Evolutionary conservation across 2,113 vertebrate species (phyloP), one percentile per base, ranked within the genome.

Genomic region (Oxyura jamaicensis): DNA sequence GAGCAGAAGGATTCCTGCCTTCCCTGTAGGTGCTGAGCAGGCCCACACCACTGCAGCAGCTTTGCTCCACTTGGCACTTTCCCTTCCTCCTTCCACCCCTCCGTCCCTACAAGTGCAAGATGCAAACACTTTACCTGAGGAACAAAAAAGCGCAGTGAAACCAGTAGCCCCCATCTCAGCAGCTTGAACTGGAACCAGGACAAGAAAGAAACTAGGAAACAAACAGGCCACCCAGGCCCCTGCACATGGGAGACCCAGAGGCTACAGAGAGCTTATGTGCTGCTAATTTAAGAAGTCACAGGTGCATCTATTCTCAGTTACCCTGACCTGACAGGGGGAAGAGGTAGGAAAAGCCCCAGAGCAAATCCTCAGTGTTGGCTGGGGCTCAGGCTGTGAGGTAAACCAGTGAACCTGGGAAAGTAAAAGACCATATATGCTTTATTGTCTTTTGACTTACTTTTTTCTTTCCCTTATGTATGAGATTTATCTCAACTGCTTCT

Each of bases 261-360:
- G 18, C 48, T 58, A 10, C 12, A 5, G 14, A 23, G 35, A 88
- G 7, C 0, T 78, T 53, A 31, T 8, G 17, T 65, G 33, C 60
- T 88, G 42, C 65, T 84, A 72, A 93, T 82, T 86, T 75, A 72
- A 48, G 35, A 81, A 88, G 26, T 68, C 88, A 75, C 60, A 78
- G 68, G 76, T 78, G 83, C 76, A 88, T 46, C 36, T 90, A 52
- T 71, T 33, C 42, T 83, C 85, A 71, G 8, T 66, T 87, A 83
- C 11, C 31, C n/a, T 22, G 58, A 8, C 36, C 33, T 42, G n/a
- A 75, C 8, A 72, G 6, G 17, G 17, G 8, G 6, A 93, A 83
- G 41, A 83, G 21, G 8, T 31, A 62, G 67, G 3, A 3, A 44
- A 65, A 33, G 10, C 6, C 11, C 28, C 13, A 1, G 1, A 85